These are phyloP conservation scores for Diplazon laetatorius DNA, from an alignment of 2,888 invertebrate species.

Conservation along the genomic window DNA sequence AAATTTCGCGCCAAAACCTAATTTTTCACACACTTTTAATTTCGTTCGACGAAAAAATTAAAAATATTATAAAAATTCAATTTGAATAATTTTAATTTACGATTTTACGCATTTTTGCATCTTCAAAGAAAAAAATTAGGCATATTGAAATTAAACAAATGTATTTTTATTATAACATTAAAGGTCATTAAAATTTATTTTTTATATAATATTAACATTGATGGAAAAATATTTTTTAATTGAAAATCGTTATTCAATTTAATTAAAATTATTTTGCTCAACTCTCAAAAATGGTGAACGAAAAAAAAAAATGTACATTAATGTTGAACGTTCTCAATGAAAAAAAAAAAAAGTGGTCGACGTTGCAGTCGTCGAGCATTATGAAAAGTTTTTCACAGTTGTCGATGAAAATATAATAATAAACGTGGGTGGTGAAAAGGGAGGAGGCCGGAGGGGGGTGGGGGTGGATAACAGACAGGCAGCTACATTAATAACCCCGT, in stretches of 20 bases:
- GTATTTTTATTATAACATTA: too few species aligned
- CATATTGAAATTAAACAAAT: too few species aligned
- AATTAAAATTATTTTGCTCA: too few species aligned
- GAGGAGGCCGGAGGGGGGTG: too few species aligned
- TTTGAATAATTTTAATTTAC: not conserved
- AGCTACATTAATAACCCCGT: slow-evolving; percentile 69
- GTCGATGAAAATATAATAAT: slow-evolving; percentile 21
- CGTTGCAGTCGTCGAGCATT: not conserved
- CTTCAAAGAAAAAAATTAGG: not conserved
- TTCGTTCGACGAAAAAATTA: too few species aligned
- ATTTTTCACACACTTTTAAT: too few species aligned
- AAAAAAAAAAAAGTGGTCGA: not conserved
- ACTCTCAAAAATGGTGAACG: not conserved
- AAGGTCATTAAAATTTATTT: not conserved
- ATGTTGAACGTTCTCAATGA: not conserved
- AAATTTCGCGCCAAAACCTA: too few species aligned
- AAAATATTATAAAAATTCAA: not conserved
- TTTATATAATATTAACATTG: too few species aligned
- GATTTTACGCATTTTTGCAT: not conserved
- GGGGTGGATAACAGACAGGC: not conserved
- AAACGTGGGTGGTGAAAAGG: too few species aligned
- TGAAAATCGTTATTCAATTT: too few species aligned
- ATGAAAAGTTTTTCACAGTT: not conserved
- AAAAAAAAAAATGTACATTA: not conserved
- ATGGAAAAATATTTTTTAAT: too few species aligned